Base-by-base conservation (phyloP, 2,888 invertebrate species). In the Acheta domesticus region DNA sequence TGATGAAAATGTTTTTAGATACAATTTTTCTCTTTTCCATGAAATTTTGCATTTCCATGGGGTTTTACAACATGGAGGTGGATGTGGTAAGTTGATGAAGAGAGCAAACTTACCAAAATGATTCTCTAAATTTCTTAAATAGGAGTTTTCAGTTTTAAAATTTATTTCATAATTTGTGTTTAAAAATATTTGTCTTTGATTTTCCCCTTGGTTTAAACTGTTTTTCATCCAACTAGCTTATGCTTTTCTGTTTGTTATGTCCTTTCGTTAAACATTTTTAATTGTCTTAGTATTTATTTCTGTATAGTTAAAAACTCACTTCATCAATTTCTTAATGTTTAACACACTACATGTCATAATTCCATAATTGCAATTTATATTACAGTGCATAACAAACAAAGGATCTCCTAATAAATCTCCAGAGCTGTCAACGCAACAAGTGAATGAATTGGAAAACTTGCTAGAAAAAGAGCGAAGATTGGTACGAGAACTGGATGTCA, bases 391-490 rank as follows among this genome's bases (percentile, higher is more conserved):
- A 19, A 49, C 77, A n/a, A 82, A 81, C 23, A 80, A 81, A 50
- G 77, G 77, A 75, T 48, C 76, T n/a, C 16, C 14, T n/a, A 62
- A 62, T 62, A 62, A 62, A n/a, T 62, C 62, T 62, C 62, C 14
- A 62, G 62, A 62, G 3, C 62, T 73, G 50, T 77, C 78, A 11
- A 74, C 78, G 11, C 79, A 80, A 62, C 80, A 82, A 36, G 85
- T 94, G 83, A 89, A 91, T 83, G 93, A 94, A 83, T 87, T 95
- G 84, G 94, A 95, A 87, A 91, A 90, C 83, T 87, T 94, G 80
- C 88, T 95, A 79, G 94, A 95, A 85, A 90, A 93, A 82, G 94
- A 95, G 87, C 90, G 92, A 83, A 90, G 90, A 81, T 91, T 91
- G 78, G 90, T 93, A 81, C 93, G 94, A 83, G 91, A 91, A 79